Base-by-base conservation (phyloP, 1,140 invertebrate genomes). In the Caligus rogercresseyi region DNA sequence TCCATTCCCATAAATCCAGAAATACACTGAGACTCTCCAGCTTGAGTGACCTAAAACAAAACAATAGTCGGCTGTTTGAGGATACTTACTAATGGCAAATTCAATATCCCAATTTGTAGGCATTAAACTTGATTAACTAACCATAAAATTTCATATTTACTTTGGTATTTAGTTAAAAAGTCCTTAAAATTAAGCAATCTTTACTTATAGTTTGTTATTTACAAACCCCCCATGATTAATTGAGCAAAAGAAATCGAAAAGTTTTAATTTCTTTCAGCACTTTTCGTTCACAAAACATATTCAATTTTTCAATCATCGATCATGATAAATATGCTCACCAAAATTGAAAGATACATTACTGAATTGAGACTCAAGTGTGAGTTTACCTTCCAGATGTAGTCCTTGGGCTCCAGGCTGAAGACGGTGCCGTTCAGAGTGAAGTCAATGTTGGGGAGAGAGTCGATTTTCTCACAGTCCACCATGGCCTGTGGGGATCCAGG, bases 1-100 rank as follows among this genome's bases (percentile, higher is more conserved):
- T 81, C 79, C 15, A 81, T 67, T 21, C 76, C 78, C 64, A 78
- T 74, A 65, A 80, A 80, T 19, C 79, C 80, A 70, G 73, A 75
- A 2, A 80, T 60, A 67, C 79, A 80, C 26, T 80, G 71, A 13
- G 72, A 72, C 62, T 77, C 69, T 16, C 77, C 78, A 52, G 72
- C 67, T 58, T 72, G 67, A 16, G 68, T 70, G 3, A 76, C 69
- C 75, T 77, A 66, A 20, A 68, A 11, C 7, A 11, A 43, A 69
- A n/a, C n/a, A n/a, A n/a, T n/a, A n/a, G n/a, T n/a, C 24, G 23
- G 54, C 25, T 23, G 23, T 56, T 3, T 4, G n/a, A n/a, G n/a
- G n/a, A n/a, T n/a, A n/a, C n/a, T n/a, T n/a, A n/a, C n/a, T n/a
- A n/a, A n/a, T n/a, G n/a, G n/a, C n/a, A n/a, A n/a, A n/a, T n/a